Base-by-base conservation (phyloP, 2,113 vertebrate genomes). In the Stictonetta naevosa region DNA sequence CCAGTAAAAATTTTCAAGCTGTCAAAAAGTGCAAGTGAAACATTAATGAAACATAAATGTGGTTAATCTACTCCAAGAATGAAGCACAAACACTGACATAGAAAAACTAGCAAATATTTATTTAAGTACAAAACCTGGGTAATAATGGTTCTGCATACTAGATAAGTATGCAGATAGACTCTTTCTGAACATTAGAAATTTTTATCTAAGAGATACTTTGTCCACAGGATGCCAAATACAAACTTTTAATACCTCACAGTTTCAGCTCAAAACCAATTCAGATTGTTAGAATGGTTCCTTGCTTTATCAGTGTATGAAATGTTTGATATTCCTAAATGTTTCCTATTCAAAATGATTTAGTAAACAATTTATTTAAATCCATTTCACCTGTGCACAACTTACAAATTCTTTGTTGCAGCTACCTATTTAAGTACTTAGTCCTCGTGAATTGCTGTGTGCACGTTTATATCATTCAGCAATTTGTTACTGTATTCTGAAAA, bases 1-100 rank as follows among this genome's bases (percentile, higher is more conserved):
- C 23, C 15, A 8, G 50, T 44, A 95, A 97, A 71, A 96, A 91
- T 75, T 95, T 94, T 93, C 55, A 90, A 96, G 58, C 52, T 95
- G n/a, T 90, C 95, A 96, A 88, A 96, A 92, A 77, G 20, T 69
- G 48, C 13, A 72, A 92, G 36, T 75, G 59, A 86, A 95, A 94
- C 22, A 85, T 42, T 93, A 96, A 63, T 68, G 89, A 93, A 91
- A 91, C 88, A 82, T 15, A 94, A 62, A 92, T 11, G 2, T 36
- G 29, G 63, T 67, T 91, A 92, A 84, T 60, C 67, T 38, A 68
- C 69, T 77, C 25, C 64, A 67, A 29, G 62, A 67, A 92, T 22
- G 28, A 74, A 66, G 67, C 16, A 79, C n/a, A 82, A 95, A 23
- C 8, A 77, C 19, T 74, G 36, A 23, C 7, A 2, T 1, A 83